Evolutionary conservation across 2,888 invertebrate genomes (phyloP).

Genomic region (Chloroclysta siterata): DNA sequence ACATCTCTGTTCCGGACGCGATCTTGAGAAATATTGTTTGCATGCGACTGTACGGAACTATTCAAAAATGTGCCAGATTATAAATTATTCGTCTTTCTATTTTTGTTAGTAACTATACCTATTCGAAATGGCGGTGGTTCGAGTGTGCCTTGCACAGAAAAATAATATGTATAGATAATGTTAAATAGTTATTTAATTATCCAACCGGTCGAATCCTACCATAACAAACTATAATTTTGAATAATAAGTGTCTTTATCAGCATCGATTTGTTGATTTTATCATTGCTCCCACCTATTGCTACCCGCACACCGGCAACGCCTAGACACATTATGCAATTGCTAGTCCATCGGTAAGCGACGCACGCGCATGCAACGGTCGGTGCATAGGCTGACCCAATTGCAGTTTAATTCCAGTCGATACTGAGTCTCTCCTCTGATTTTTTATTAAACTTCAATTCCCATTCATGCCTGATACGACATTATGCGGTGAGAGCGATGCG

Average conservation of each 20-base stretch:
- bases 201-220: too few relatives aligned
- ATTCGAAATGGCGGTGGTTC: too few relatives aligned
- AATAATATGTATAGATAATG: too few relatives aligned
- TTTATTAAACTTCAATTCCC: constrained; percentile 34
- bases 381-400: constrained; percentile 74
- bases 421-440: constrained; percentile 41
- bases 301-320: constrained; percentile 52
- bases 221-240: not conserved
- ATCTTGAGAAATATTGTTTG: constrained; percentile 58
- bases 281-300: constrained; percentile 2
- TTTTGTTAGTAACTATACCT: not conserved
- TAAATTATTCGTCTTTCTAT: not conserved
- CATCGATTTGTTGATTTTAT: not conserved
- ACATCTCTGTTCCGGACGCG: constrained; percentile 66
- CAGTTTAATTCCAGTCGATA: constrained; percentile 65
- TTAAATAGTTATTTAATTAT: too few relatives aligned
- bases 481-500: constrained; percentile 28
- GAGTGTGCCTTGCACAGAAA: too few relatives aligned
- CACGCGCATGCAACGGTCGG: constrained; percentile 79
- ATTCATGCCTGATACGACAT: constrained; percentile 34
- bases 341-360: constrained; percentile 64
- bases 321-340: constrained; percentile 63
- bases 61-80: constrained; percentile 43
- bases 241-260: not conserved
- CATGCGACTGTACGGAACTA: constrained; percentile 15